Evolutionary conservation across 2,113 vertebrate species (phyloP), one percentile per base, ranked within the genome.

Genomic region (Argyrosomus japonicus): DNA sequence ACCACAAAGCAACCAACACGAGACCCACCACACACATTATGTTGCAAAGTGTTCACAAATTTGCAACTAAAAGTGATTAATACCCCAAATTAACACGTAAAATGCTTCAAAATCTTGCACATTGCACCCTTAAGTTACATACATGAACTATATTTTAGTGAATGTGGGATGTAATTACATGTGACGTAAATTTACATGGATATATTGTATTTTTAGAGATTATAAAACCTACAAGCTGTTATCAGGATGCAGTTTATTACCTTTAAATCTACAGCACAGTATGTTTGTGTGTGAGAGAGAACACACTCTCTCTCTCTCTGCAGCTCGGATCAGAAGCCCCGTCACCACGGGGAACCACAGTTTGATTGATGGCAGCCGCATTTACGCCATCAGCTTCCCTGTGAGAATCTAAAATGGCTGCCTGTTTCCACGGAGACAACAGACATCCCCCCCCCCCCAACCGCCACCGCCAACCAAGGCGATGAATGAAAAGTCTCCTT

Each of bases 381-480:
- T 93, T 93, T 90, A 90, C 72, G 25, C 82, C 92, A 92, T 93
- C 93, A 92, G 90, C 91, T 85, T 89, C 91, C 85, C 91, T 87
- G 87, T 91, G 88, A 91, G 87, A 77, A 90, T 85, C 92, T 90
- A 93, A 93, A 94, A 95, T 93, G 94, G 93, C 92, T 91, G 89
- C 87, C 88, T 87, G 93, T 93, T 93, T 92, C 92, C 92, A 91
- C 76, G 82, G 91, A 87, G 89, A 93, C 87, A 85, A 85, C 90
- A 91, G 92, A 85, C 68, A 7, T 75, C 76, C 82, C 78, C 32
- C 32, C 1, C 32, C 6, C 6, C 32, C 32, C 32, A 7, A 40
- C 36, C 36, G 9, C 36, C 36, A 40, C 36, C 32, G 1, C 6
- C 36, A 40, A 40, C 84, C 29, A 29, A 40, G 76, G 40, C 75